Base-by-base conservation (phyloP, 1,140 invertebrate species). In the Anagrus nilaparvatae region DNA sequence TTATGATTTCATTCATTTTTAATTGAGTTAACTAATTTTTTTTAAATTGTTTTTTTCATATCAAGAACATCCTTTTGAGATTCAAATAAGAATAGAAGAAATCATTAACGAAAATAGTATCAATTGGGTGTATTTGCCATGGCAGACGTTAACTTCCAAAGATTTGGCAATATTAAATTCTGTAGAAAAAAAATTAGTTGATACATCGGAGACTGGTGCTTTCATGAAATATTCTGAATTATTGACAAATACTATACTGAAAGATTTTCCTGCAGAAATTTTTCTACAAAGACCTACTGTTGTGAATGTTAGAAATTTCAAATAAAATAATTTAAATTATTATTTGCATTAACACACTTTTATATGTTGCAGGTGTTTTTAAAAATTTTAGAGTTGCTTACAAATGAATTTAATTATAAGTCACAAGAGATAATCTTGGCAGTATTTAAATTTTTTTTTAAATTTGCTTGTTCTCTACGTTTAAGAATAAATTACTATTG, bases 211-310 rank as follows among this genome's bases (percentile, higher is more conserved):
- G 35, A 65, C 27, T 55, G 71, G 47, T 70, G 64, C 43, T 52
- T 65, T 49, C 50, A 60, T 61, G 51, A 71, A 58, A 54, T 72
- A 53, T 0, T 78, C 74, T 55, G 69, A 78, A 38, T 81, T 80
- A 53, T 76, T 81, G 40, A 59, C 59, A 17, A 71, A 79, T 59
- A 74, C 80, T 8, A 71, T 81, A 53, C 54, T 81, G 24, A 66
- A 74, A 50, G 79, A 81, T 56, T 81, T 81, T 60, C 76, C 77
- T 25, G 67, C 75, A 13, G 77, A 81, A 60, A 72, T 81, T 49
- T 81, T 81, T 59, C 61, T 81, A 14, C 79, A 80, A 50, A 68
- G 76, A 48, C 76, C 77, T 16, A 48, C 61, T 38, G 77, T 79
- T 43, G 48, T 79, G 21, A 63, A 64, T 55, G 76, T 78, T 68